These are phyloP conservation scores for Sinosuthora webbiana DNA, from an alignment of 2,113 vertebrate genomes.

Conservation along the genomic window DNA sequence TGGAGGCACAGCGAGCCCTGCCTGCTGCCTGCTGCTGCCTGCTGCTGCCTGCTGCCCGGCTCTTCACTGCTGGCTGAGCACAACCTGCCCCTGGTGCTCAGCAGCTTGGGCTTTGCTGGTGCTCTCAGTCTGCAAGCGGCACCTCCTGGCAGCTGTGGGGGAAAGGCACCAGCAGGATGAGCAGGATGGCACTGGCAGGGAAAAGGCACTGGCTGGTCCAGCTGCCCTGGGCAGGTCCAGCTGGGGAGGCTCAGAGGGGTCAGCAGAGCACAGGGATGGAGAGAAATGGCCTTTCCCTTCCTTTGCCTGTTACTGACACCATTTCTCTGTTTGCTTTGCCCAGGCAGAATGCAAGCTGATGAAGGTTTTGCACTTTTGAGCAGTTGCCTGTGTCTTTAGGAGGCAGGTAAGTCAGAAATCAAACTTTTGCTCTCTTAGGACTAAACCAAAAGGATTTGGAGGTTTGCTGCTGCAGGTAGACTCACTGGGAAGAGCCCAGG, in stretches of 20 bases:
- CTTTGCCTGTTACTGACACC: background rate
- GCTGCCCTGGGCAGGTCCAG: background rate
- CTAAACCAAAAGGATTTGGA: background rate
- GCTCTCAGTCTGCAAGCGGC: background rate
- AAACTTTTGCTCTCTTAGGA: background rate
- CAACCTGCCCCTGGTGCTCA: background rate
- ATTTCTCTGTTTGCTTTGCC: background rate
- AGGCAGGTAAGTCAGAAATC: background rate
- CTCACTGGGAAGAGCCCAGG: background rate
- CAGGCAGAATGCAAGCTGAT: background rate
- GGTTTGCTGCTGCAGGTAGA: background rate
- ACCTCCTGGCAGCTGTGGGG: accelerated
- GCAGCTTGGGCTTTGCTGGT: background rate
- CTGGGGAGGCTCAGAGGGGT: background rate
- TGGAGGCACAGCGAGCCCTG: background rate
- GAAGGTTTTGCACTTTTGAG: background rate
- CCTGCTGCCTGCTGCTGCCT: background rate
- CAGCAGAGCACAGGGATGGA: background rate
- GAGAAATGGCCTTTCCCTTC: background rate
- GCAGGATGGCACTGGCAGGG: background rate
- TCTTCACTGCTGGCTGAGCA: background rate
- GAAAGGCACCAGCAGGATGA: background rate
- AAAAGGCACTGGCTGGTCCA: background rate
- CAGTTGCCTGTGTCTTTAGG: background rate
- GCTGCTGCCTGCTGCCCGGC: background rate